Evolutionary conservation across 1,140 invertebrate species (phyloP).

Genomic region (Sitobion miscanthi): DNA sequence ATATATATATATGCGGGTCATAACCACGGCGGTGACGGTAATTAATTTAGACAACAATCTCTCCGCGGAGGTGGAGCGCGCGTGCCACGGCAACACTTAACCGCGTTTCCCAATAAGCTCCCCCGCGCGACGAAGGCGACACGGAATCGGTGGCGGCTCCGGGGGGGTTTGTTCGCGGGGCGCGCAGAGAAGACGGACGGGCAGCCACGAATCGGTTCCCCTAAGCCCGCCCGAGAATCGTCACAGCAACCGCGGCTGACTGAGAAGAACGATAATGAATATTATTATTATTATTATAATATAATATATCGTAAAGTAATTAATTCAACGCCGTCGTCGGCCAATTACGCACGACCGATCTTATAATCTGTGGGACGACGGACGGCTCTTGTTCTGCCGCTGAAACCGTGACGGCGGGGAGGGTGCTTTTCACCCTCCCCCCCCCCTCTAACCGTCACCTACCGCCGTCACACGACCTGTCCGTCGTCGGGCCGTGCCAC

Average conservation of each 20-base stretch:
- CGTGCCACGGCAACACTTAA: constrained; percentile 48
- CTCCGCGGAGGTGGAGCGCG: neutral
- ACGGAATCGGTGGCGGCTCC: too few species aligned
- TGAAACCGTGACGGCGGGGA: neutral
- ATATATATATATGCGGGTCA: neutral
- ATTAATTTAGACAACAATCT: constrained; percentile 49
- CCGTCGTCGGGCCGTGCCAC: neutral
- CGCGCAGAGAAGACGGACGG: too few species aligned
- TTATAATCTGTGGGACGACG: neutral
- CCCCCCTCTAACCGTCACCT: neutral
- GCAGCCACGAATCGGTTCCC: too few species aligned
- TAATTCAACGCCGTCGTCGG: neutral
- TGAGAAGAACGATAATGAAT: neutral
- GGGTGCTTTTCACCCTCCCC: neutral
- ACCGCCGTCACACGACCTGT: neutral
- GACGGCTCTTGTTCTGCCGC: neutral
- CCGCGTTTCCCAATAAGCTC: constrained; percentile 42
- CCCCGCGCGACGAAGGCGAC: neutral
- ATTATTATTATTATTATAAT: neutral
- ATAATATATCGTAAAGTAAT: neutral
- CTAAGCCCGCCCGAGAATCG: neutral
- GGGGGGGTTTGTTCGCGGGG: too few species aligned
- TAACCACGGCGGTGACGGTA: neutral
- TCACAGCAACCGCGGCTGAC: neutral
- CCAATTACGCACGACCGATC: neutral